Evolutionary conservation across 2,888 invertebrate species (phyloP).

Genomic region (Lumbricus terrestris): DNA sequence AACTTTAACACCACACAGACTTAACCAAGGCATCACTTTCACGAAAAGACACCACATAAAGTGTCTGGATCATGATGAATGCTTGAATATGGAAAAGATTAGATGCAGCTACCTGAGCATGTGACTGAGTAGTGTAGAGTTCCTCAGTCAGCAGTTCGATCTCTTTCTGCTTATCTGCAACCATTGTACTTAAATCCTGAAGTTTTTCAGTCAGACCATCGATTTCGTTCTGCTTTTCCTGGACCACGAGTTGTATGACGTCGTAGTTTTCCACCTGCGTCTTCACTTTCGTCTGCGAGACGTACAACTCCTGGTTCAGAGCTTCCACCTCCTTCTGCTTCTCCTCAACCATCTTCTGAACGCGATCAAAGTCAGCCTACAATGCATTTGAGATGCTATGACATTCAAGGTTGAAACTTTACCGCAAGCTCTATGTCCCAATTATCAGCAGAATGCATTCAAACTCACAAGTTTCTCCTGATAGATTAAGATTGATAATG

Average conservation of each 20-base stretch:
- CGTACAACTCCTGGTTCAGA: slow-evolving; percentile 50
- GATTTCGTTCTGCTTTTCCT: slow-evolving; percentile 55
- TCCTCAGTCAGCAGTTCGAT: slow-evolving; percentile 46
- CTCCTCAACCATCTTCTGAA: slow-evolving; percentile 57
- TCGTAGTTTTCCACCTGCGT: slow-evolving; percentile 47
- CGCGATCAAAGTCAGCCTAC: slow-evolving; percentile 58
- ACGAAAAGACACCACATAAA: not conserved
- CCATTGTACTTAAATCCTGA: slow-evolving; percentile 57
- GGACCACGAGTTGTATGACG: slow-evolving; percentile 56
- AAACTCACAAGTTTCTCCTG: not conserved
- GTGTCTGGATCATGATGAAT: not conserved
- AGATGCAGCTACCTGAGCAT: not conserved
- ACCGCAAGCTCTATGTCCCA: not conserved
- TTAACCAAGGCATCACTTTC: not conserved
- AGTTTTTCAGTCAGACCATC: slow-evolving; percentile 44
- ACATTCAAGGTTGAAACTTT: slow-evolving; percentile 22
- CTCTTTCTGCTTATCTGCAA: slow-evolving; percentile 56
- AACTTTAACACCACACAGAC: not conserved
- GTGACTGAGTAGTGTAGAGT: slow-evolving; percentile 9
- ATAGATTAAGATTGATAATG: not conserved
- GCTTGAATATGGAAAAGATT: not conserved
- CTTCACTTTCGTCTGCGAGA: slow-evolving; percentile 39
- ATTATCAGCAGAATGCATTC: not conserved
- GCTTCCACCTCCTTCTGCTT: slow-evolving; percentile 54
- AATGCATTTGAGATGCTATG: slow-evolving; percentile 45